These are phyloP conservation scores for Virgularia gustaviana DNA, from an alignment of 92 coral and sea anemone genomes.

Conservation along the genomic window DNA sequence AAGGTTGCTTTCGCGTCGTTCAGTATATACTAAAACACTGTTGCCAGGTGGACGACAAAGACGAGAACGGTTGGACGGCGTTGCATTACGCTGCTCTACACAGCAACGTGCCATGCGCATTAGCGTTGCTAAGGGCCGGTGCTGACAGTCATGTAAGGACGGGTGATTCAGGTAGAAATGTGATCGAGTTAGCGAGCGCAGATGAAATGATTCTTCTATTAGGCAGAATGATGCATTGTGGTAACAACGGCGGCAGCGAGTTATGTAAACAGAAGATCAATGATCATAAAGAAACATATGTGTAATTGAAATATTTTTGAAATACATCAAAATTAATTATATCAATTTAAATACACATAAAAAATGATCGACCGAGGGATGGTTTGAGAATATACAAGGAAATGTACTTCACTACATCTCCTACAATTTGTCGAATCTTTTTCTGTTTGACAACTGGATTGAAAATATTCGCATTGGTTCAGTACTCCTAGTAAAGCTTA, in stretches of 20 bases:
- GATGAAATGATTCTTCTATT: conserved; percentile 73
- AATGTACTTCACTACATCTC: too few relatives aligned
- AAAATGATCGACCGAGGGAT: too few relatives aligned
- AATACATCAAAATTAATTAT: too few relatives aligned
- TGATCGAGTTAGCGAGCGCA: conserved; percentile 71
- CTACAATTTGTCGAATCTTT: too few relatives aligned
- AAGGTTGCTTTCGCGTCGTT: conserved; percentile 71
- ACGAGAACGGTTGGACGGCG: conserved; percentile 82
- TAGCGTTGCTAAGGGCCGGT: conserved; percentile 68
- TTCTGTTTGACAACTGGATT: too few relatives aligned
- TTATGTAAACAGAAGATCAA: background rate
- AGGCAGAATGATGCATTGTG: conserved; percentile 90
- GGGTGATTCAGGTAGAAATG: conserved; percentile 57
- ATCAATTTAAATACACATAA: too few relatives aligned
- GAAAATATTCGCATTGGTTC: too few relatives aligned
- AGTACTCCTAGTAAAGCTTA: too few relatives aligned
- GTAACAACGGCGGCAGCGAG: conserved; percentile 23
- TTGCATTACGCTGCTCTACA: conserved; percentile 82
- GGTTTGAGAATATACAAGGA: too few relatives aligned
- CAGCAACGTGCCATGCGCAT: conserved; percentile 80
- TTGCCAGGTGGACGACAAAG: conserved; percentile 64
- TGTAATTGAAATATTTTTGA: conserved; percentile 1
- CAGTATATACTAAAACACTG: conserved; percentile 63
- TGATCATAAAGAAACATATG: conserved; percentile 30
- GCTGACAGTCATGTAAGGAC: conserved; percentile 78